These are phyloP conservation scores for Muntiacus reevesi DNA, from an alignment of 2,113 vertebrate species.

Conservation along the genomic window DNA sequence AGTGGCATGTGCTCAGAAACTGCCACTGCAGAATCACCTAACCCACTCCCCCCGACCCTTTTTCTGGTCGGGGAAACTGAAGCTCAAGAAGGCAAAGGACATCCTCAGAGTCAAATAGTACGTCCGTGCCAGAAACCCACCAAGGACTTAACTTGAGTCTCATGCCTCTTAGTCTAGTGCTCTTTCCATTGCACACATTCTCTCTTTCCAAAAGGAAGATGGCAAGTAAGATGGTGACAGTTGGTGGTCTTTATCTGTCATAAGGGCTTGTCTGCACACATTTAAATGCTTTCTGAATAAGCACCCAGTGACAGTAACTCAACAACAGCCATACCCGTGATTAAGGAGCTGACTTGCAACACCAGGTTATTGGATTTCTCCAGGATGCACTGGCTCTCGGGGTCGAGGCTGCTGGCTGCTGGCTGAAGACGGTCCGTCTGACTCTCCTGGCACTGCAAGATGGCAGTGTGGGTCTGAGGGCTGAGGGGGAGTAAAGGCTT, in stretches of 20 bases:
- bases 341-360: slow-evolving; percentile 87
- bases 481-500: slow-evolving; percentile 67
- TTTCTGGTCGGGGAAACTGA: not conserved
- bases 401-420: slow-evolving; percentile 11
- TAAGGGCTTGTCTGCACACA: not conserved
- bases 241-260: not conserved
- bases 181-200: not conserved
- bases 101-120: not conserved
- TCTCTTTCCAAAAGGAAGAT: slow-evolving; percentile 7
- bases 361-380: slow-evolving; percentile 84
- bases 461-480: not conserved
- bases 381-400: slow-evolving; percentile 33
- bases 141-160: not conserved
- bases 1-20: not conserved
- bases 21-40: not conserved
- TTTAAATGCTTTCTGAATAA: slow-evolving; percentile 1
- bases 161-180: not conserved
- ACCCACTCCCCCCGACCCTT: not conserved
- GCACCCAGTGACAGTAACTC: not conserved
- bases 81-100: not conserved
- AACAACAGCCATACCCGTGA: slow-evolving; percentile 82
- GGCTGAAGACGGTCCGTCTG: not conserved
- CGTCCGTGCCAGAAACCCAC: not conserved
- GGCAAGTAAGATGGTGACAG: not conserved
- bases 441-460: slow-evolving; percentile 32